These are phyloP conservation scores for Gadus chalcogrammus DNA, from an alignment of 2,113 vertebrate genomes.

Conservation along the genomic window DNA sequence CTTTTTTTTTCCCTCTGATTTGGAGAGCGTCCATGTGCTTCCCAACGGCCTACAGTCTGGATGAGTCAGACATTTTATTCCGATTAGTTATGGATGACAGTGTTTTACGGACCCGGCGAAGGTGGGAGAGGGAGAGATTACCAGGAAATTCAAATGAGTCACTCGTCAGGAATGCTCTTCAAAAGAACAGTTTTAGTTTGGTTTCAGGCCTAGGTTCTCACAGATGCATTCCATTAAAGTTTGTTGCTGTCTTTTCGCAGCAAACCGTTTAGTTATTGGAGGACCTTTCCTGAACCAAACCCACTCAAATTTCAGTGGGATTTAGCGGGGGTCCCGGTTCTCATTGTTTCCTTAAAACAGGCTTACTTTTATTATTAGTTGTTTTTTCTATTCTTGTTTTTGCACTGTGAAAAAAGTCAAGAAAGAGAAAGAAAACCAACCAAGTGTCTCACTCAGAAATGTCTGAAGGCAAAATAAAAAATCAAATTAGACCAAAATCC, in stretches of 20 bases:
- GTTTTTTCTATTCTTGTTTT: not conserved
- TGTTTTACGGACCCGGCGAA: not conserved
- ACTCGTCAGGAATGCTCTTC: not conserved
- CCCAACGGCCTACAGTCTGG: not conserved
- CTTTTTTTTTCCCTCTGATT: too few species aligned
- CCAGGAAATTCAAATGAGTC: not conserved
- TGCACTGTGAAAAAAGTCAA: not conserved
- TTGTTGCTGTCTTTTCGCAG: too few species aligned
- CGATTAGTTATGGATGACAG: not conserved
- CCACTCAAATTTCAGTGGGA: too few species aligned
- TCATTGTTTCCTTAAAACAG: not conserved
- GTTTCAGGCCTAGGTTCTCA: too few species aligned
- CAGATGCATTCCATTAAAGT: too few species aligned
- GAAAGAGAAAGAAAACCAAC: too few species aligned
- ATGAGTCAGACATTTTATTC: not conserved
- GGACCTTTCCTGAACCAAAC: too few species aligned
- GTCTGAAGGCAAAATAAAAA: slow-evolving; percentile 33
- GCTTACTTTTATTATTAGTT: not conserved
- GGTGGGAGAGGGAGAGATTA: not conserved
- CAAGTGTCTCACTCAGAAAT: not conserved
- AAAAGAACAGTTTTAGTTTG: not conserved
- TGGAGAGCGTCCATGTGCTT: too few species aligned
- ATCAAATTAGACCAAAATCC: too few species aligned
- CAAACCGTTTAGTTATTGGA: too few species aligned
- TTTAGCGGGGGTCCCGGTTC: too few species aligned